Evolutionary conservation across 2,797 vertebrate species (phyloP).

Genomic region (Parotocinclus haroldoi): DNA sequence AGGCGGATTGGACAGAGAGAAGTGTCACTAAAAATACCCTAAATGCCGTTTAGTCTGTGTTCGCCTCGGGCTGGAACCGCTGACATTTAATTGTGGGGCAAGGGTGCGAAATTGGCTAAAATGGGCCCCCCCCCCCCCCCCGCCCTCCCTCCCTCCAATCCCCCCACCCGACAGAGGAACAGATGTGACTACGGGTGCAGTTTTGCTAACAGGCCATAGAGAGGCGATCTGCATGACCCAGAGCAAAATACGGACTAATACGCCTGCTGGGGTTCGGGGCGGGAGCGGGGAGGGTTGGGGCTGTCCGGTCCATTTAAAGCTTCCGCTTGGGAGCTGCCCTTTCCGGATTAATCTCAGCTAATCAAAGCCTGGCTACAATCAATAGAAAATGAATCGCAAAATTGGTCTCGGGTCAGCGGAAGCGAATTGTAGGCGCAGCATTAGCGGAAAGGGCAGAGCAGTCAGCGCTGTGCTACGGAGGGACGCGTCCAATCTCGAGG

Average conservation of each 20-base stretch:
- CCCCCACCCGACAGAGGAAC: conserved; percentile 23
- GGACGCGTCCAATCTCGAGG: conserved; percentile 18
- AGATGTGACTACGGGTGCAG: conserved; percentile 1
- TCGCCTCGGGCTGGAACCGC: conserved; percentile 11
- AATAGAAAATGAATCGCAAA: conserved; percentile 11
- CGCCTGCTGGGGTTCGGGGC: conserved; percentile 17
- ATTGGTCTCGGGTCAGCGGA: conserved; percentile 26
- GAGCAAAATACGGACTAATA: conserved; percentile 23
- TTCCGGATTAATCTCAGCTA: conserved; percentile 23
- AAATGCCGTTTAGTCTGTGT: background rate
- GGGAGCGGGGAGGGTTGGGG: background rate
- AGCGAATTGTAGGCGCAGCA: conserved; percentile 13
- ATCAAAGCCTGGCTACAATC: conserved; percentile 19
- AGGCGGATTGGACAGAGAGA: no score
- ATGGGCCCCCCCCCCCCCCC: background rate
- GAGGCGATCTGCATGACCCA: conserved; percentile 26
- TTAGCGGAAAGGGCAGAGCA: conserved; percentile 21
- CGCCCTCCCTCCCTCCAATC: no score
- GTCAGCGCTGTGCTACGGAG: background rate
- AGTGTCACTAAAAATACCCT: background rate
- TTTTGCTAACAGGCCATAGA: background rate
- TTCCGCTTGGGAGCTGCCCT: conserved; percentile 14
- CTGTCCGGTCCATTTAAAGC: conserved; percentile 12
- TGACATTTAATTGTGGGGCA: conserved; percentile 28
- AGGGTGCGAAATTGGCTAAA: conserved; percentile 14